phyloP scores from a whole-genome alignment of 2,888 invertebrate genomes.

The Pantelozetes paolii region DNA sequence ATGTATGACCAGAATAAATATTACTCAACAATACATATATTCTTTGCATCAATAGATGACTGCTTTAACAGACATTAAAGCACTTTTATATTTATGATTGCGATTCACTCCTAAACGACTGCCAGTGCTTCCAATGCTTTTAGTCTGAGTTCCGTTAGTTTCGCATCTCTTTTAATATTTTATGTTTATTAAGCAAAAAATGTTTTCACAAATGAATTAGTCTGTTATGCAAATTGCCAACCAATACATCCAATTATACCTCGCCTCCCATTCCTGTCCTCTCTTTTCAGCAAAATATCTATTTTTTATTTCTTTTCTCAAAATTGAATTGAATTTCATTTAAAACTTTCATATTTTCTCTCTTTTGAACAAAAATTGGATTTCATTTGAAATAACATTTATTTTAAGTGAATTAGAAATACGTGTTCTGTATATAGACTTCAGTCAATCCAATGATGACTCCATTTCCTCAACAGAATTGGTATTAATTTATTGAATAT shows the following conservation, averaged over 20 bases:
- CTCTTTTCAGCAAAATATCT: too few relatives aligned
- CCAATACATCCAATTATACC: neutral
- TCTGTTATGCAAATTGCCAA: neutral
- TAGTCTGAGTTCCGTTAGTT: neutral
- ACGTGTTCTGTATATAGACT: neutral
- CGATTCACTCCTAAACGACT: neutral
- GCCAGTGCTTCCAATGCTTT: neutral
- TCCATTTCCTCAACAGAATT: too few relatives aligned
- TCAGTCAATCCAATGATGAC: too few relatives aligned
- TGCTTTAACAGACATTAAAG: neutral
- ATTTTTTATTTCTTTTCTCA: too few relatives aligned
- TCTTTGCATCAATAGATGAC: neutral
- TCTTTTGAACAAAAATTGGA: neutral
- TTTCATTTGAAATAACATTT: too few relatives aligned
- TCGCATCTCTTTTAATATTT: neutral
- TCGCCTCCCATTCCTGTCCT: neutral
- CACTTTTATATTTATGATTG: neutral
- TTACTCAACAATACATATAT: neutral
- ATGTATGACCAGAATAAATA: conserved; percentile 1
- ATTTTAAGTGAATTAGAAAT: neutral
- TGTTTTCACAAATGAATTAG: neutral
- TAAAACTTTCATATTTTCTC: neutral
- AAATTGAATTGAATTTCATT: neutral
- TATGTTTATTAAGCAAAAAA: neutral
- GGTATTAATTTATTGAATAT: too few relatives aligned